Evolutionary conservation across 2,888 invertebrate genomes (phyloP).

Genomic region (Lasioglossum pauxillum): DNA sequence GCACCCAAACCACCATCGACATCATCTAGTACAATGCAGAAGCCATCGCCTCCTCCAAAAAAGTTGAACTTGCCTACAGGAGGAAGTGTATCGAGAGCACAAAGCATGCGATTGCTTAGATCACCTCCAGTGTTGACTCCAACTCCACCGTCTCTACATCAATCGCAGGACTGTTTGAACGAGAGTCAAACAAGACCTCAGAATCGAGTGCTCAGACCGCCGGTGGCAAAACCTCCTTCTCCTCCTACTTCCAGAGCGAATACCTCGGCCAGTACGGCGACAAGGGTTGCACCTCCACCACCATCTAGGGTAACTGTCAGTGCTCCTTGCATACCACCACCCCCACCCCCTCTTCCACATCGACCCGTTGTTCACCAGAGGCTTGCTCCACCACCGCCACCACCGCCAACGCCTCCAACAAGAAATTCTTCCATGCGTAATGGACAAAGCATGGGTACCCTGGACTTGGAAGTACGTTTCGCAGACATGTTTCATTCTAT

Average conservation of each 20-base stretch:
- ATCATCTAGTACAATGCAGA: conserved; percentile 71
- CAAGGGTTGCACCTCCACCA: conserved; percentile 81
- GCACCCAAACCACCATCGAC: conserved; percentile 93
- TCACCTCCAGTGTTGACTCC: conserved; percentile 87
- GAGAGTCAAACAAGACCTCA: conserved; percentile 83
- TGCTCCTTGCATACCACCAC: conserved; percentile 82
- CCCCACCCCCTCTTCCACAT: conserved; percentile 82
- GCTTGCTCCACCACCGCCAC: conserved; percentile 75
- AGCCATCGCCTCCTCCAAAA: conserved; percentile 88
- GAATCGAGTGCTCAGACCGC: conserved; percentile 86
- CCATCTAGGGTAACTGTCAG: conserved; percentile 78
- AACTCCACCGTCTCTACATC: conserved; percentile 85
- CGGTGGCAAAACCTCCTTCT: conserved; percentile 87
- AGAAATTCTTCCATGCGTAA: conserved; percentile 85
- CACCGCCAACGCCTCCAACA: conserved; percentile 85
- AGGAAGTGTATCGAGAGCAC: conserved; percentile 88
- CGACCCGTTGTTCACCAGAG: conserved; percentile 74
- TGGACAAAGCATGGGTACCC: conserved; percentile 78
- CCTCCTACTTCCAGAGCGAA: conserved; percentile 83
- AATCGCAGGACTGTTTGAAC: conserved; percentile 86
- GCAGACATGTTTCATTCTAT: conserved; percentile 88
- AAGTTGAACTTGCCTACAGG: conserved; percentile 85
- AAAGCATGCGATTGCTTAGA: conserved; percentile 93
- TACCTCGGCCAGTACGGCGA: conserved; percentile 45
- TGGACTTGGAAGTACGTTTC: conserved; percentile 90